A percentile compares a stretch with the other conserved stretches of the same genome.
These are phyloP conservation scores for Drosophila lacteicornis DNA, from an alignment of 1,140 invertebrate species.

Conservation along the genomic window DNA sequence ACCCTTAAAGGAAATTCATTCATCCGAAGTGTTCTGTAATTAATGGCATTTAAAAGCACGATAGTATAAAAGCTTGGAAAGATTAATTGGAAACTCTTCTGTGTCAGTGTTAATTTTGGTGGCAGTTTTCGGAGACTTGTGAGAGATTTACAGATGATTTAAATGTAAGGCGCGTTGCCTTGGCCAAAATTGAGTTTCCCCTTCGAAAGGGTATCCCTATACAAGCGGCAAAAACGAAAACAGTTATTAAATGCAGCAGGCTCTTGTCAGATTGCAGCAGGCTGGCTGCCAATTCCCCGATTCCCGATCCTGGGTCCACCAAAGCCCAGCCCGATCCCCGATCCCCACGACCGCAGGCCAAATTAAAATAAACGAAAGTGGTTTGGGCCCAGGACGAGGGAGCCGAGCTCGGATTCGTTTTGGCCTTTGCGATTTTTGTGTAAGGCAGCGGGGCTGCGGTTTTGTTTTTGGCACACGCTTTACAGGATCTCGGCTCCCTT, in stretches of 20 bases:
- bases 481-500: conserved; percentile 28
- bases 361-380: conserved; percentile 84
- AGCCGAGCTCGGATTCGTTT: conserved; percentile 14
- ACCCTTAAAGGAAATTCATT: not conserved
- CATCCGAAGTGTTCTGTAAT: no score
- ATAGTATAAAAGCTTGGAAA: no score
- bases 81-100: not conserved
- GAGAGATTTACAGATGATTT: not conserved
- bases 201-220: conserved; percentile 24
- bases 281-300: conserved; percentile 46
- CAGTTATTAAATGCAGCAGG: conserved; percentile 82
- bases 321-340: conserved; percentile 2
- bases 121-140: not conserved
- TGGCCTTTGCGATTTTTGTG: conserved; percentile 58
- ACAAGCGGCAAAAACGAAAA: conserved; percentile 75
- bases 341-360: conserved; percentile 64
- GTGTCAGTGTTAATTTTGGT: not conserved
- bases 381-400: conserved; percentile 67
- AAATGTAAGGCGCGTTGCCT: not conserved
- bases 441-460: conserved; percentile 45
- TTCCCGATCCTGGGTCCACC: conserved; percentile 1
- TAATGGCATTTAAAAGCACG: not conserved
- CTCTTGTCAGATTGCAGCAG: conserved; percentile 80
- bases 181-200: no score
- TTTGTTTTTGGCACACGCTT: conserved; percentile 61